Evolutionary conservation across 2,113 vertebrate genomes (phyloP), one percentile per base, ranked within the genome.

Genomic region (Motacilla alba): DNA sequence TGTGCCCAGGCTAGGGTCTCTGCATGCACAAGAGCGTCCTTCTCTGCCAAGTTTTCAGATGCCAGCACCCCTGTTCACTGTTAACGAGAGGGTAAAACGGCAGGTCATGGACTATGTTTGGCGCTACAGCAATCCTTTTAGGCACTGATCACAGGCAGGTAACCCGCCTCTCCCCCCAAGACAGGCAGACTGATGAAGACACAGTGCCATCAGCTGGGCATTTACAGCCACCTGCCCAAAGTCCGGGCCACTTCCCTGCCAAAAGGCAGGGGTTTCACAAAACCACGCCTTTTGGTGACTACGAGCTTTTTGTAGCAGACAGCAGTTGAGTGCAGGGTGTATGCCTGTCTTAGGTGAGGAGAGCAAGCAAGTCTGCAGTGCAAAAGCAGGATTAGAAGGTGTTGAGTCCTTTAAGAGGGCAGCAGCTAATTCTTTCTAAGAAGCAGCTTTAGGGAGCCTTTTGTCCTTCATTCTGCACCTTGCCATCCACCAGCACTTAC

Each of bases 241-340:
- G n/a, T 11, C 56, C 2, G 0, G 20, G 9, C 2, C 2, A 8
- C 39, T 9, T 39, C 26, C 24, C 28, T 56, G 15, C 15, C n/a
- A 33, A 21, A 49, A 59, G 26, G 33, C 37, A 59, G 20, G 4
- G 19, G 2, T 18, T 63, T 26, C 60, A 30, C 3, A 7, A 5
- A 58, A 21, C 23, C 7, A 16, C 2, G 2, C 10, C 27, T 41
- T 31, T 37, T 6, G 9, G n/a, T n/a, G 28, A n/a, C 1, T 0
- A 9, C 18, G 4, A 43, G 41, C 11, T 37, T 18, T 52, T 68
- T 11, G 44, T 2, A 2, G 31, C 2, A 5, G 64, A 37, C 18
- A 69, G 1, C 15, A 18, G 13, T 1, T 1, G 4, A 2, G 0
- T 3, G 3, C 3, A 46, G 33, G 24, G 10, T 2, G 0, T 27